Base-by-base conservation (phyloP, 2,797 vertebrate species). In the Acanthurus lineatus region DNA sequence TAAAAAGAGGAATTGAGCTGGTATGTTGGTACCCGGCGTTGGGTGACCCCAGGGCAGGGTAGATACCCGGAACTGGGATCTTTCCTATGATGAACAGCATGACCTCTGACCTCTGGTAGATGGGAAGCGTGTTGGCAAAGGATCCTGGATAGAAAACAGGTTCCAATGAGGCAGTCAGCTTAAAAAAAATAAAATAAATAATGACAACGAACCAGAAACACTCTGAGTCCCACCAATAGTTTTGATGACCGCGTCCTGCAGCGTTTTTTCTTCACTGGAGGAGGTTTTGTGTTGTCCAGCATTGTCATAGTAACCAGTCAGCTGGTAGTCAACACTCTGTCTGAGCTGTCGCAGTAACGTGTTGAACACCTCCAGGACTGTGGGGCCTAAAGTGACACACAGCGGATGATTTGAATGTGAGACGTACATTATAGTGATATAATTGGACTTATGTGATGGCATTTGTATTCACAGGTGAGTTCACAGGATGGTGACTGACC, bases 21-120 rank as follows among this genome's bases (percentile, higher is more conserved):
- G 35, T 15, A 20, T 44, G 22, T 5, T 3, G 8, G 89, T 87
- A 98, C 97, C 96, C 97, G 0, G 95, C 86, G 78, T 92, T 96
- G 35, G 96, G 95, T 0, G 94, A 92, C 19, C 96, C 96, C 10
- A 97, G 61, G 1, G 93, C 88, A 0, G 97, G 96, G 73, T 97
- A 97, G 56, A 96, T 93, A 1, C 96, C 96, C 9, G 97, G 97
- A 3, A 97, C 94, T 0, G 97, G 97, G 77, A 98, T 96, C 89
- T 97, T 98, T 71, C 97, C 97, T 95, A 98, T 97, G 89, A 98
- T 98, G 93, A 98, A 98, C 17, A 97, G 95, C 95, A 98, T 98
- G 88, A 98, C 97, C 92, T 98, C 97, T 0, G 97, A 97, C 88
- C 97, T 96, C 93, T 98, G 97, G 81, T 98, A 98, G 12, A 96